Evolutionary conservation across 2,113 vertebrate species (phyloP).

Genomic region (Crotalus horridus): DNA sequence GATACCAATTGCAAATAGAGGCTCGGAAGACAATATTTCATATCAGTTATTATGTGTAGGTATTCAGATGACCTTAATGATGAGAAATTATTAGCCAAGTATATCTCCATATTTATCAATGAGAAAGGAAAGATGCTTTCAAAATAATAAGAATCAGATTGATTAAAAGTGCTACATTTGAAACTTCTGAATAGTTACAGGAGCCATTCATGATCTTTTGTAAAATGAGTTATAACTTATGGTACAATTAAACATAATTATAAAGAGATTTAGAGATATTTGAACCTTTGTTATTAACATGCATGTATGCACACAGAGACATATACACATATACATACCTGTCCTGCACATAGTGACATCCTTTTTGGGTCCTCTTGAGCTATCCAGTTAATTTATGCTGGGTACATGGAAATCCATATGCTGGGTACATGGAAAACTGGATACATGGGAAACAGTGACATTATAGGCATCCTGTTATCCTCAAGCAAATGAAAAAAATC

Average conservation of each 20-base stretch:
- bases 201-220: background rate
- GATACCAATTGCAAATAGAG: slow-evolving; percentile 50
- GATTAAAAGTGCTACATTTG: background rate
- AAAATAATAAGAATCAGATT: slow-evolving; percentile 14
- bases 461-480: background rate
- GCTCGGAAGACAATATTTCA: slow-evolving; percentile 56
- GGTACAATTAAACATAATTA: background rate
- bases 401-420: background rate
- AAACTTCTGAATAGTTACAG: background rate
- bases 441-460: background rate
- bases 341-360: no score
- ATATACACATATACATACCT: no score
- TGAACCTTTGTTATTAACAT: background rate
- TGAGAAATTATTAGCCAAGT: slow-evolving; percentile 46
- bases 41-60: slow-evolving; percentile 57
- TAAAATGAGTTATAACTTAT: background rate
- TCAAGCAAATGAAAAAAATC: background rate
- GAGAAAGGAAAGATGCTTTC: slow-evolving; percentile 39
- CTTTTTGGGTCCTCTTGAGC: no score
- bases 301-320: no score
- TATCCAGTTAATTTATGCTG: background rate
- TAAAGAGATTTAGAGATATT: background rate
- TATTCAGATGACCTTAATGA: slow-evolving; percentile 51
- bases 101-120: slow-evolving; percentile 41
- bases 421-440: background rate